Evolutionary conservation across 2,888 invertebrate species (phyloP).

Genomic region (Hyalella azteca): DNA sequence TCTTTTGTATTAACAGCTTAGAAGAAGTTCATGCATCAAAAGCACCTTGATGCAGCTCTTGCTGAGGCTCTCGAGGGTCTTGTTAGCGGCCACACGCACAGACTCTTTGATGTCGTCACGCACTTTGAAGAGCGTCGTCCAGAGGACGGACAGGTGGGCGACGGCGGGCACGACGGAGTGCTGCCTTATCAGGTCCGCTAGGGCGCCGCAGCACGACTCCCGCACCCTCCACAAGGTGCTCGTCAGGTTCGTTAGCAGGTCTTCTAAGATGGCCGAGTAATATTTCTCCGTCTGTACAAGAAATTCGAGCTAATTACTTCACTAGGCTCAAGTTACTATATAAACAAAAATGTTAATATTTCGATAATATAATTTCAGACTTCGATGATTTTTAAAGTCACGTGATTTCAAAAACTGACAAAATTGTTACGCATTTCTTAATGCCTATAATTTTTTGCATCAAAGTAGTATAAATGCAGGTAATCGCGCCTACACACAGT

Average conservation of each 20-base stretch:
- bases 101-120: slow-evolving; percentile 95
- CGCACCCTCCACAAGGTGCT: slow-evolving; percentile 85
- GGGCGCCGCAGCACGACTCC: slow-evolving; percentile 87
- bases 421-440: no score
- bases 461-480: no score
- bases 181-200: slow-evolving; percentile 75
- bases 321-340: slow-evolving; percentile 37
- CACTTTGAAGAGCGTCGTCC: slow-evolving; percentile 84
- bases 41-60: slow-evolving; percentile 68
- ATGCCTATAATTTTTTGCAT: no score
- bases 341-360: neutral
- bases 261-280: slow-evolving; percentile 79
- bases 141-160: slow-evolving; percentile 70
- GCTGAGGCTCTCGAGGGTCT: slow-evolving; percentile 74
- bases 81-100: slow-evolving; percentile 76
- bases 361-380: slow-evolving; percentile 14
- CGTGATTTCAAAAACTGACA: no score
- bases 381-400: no score
- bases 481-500: no score
- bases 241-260: slow-evolving; percentile 81
- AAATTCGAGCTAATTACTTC: slow-evolving; percentile 37
- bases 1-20: no score
- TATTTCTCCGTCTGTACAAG: slow-evolving; percentile 76
- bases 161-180: slow-evolving; percentile 51
- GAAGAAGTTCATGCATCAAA: no score